A percentile compares a stretch with the other conserved stretches of the same genome.
phyloP scores from a whole-genome alignment of 1,140 invertebrate genomes.

The Drosophila chauvacae region DNA sequence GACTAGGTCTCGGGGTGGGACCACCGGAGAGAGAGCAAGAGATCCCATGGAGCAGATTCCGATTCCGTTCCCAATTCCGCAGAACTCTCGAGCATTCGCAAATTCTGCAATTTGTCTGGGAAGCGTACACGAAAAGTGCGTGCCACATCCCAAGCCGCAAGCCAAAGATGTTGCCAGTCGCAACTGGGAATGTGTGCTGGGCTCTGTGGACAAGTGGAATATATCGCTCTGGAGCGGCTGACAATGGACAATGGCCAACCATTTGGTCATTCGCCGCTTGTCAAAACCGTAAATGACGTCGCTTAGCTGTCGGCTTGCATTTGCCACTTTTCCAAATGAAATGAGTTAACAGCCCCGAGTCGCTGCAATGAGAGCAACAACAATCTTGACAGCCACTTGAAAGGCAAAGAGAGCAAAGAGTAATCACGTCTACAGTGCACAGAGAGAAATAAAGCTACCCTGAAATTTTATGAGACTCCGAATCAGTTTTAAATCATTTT shows the following conservation, averaged over 20 bases:
- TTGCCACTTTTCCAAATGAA: conserved; percentile 70
- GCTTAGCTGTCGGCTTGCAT: conserved; percentile 77
- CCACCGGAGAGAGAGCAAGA: conserved; percentile 25
- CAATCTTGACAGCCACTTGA: conserved; percentile 74
- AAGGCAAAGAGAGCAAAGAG: conserved; percentile 34
- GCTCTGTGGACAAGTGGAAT: conserved; percentile 35
- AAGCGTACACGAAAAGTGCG: conserved; percentile 80
- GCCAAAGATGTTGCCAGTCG: conserved; percentile 18
- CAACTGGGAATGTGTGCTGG: conserved; percentile 24
- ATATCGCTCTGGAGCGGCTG: conserved; percentile 4
- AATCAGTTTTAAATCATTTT: too few species aligned
- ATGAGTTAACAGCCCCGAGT: conserved; percentile 44
- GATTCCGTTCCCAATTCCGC: conserved; percentile 56
- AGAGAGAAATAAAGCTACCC: neutral
- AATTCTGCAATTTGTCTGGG: conserved; percentile 79
- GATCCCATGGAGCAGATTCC: conserved; percentile 64
- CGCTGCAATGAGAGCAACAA: conserved; percentile 25
- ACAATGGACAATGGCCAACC: conserved; percentile 46
- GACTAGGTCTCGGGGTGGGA: conserved; percentile 25
- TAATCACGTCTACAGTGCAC: conserved; percentile 8
- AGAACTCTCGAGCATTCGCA: conserved; percentile 75
- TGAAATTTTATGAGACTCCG: too few species aligned
- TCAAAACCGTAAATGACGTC: conserved; percentile 80
- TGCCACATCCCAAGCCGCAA: conserved; percentile 49
- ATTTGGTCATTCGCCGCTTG: conserved; percentile 72